phyloP scores from a whole-genome alignment of 2,888 invertebrate genomes.

The Oligia latruncula region DNA sequence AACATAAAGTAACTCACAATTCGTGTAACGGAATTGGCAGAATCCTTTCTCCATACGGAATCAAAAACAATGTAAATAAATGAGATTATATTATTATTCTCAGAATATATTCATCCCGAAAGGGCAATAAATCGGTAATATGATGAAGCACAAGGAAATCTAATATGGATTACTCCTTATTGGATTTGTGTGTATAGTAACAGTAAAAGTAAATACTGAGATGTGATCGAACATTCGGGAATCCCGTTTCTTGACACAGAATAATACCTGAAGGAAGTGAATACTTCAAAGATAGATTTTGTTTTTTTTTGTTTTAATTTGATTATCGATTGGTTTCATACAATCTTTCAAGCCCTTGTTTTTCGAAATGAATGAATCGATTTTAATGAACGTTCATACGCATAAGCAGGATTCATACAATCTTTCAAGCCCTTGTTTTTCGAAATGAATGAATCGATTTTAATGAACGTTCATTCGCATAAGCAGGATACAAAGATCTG shows the following conservation, averaged over 20 bases:
- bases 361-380: too few species aligned
- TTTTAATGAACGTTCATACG: too few species aligned
- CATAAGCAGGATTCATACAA: too few species aligned
- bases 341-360: too few species aligned
- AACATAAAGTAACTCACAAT: background rate
- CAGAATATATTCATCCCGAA: background rate
- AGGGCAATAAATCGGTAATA: conserved; percentile 18
- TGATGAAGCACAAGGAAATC: conserved; percentile 15
- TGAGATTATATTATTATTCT: background rate
- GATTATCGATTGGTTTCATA: too few species aligned
- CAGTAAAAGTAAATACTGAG: conserved; percentile 10
- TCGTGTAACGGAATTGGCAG: background rate
- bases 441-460: too few species aligned
- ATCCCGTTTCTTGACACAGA: background rate
- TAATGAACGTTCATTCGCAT: too few species aligned
- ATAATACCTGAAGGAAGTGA: background rate
- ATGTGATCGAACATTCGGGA: background rate
- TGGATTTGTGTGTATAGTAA: background rate
- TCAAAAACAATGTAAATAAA: conserved; percentile 1
- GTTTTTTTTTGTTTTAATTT: too few species aligned
- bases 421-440: too few species aligned
- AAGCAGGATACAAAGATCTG: too few species aligned
- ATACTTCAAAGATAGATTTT: background rate
- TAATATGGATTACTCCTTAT: background rate
- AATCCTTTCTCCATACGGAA: background rate